Base-by-base conservation (phyloP, 2,888 invertebrate genomes). In the Odontocerum albicorne region DNA sequence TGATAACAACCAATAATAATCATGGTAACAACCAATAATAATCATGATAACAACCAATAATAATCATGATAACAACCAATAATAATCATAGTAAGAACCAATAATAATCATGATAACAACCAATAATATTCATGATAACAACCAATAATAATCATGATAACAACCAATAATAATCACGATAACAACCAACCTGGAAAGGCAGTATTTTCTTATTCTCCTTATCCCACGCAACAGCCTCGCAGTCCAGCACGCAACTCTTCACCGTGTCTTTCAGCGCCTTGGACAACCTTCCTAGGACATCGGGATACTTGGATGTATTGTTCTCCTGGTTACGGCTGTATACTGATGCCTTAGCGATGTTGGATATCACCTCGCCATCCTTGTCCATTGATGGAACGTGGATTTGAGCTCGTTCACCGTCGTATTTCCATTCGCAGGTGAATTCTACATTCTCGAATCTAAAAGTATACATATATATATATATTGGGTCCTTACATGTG, bases 341-440 rank as follows among this genome's bases (percentile, higher is more conserved):
- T 61, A 99, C 86, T 63, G 83, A 83, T 0, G 96, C 84, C 42
- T 84, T 83, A 19, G 74, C 69, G 19, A 84, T 73, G 68, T 95
- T 46, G 3, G 62, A 44, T 7, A 46, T n/a, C 4, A 33, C 19
- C n/a, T 31, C 33, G 4, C 51, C 57, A 13, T 53, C 54, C 3
- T 15, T 12, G 10, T 53, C 43, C 2, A 2, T 20, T 4, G 59
- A 64, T 1, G 77, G 77, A 64, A 78, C 74, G 70, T 78, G 73
- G 6, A 92, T 87, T 82, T 96, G 98, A 0, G 97, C 98, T 64
- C 99, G 81, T 79, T 99, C 99, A 0, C 99, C 99, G 73, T 99
- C 99, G 71, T 99, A 99, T 72, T 99, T 99, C 86, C 90, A 99
- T 75, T 99, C 99, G 71, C 98, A 98, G 0, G 97, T 97, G 71